Conservation (phyloP, 2,797 vertebrate genomes). For the Leuciscus waleckii region DNA sequence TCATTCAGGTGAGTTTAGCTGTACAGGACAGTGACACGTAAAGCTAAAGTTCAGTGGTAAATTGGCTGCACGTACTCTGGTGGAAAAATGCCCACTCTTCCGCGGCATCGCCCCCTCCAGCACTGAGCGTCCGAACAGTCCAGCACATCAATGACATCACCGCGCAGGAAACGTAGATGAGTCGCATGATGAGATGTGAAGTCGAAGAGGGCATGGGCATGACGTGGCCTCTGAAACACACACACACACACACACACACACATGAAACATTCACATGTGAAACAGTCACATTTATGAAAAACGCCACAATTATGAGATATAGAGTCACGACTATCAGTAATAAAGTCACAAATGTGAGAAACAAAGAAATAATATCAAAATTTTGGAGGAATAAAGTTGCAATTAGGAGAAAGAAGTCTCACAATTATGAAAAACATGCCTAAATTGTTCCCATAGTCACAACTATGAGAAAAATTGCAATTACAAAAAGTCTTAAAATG, state of each 20-base stretch:
- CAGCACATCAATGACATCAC: constrained; percentile 91
- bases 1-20: not conserved
- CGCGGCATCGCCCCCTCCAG: constrained; percentile 88
- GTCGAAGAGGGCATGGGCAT: constrained; percentile 90
- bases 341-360: not conserved
- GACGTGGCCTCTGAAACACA: constrained; percentile 75
- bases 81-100: constrained; percentile 87
- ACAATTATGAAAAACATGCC: not conserved
- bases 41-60: constrained; percentile 65
- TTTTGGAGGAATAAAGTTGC: not conserved
- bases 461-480: not conserved
- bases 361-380: not conserved
- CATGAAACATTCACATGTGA: too few relatives aligned
- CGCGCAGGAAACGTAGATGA: constrained; percentile 88
- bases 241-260: not conserved
- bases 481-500: not conserved
- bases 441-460: not conserved
- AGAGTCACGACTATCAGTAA: not conserved
- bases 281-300: too few relatives aligned
- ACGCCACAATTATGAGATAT: not conserved
- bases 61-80: constrained; percentile 88
- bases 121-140: constrained; percentile 86
- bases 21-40: not conserved
- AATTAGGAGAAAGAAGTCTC: not conserved
- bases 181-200: constrained; percentile 81